Base-by-base conservation (phyloP, 2,797 vertebrate species). In the Pangasius djambal region DNA sequence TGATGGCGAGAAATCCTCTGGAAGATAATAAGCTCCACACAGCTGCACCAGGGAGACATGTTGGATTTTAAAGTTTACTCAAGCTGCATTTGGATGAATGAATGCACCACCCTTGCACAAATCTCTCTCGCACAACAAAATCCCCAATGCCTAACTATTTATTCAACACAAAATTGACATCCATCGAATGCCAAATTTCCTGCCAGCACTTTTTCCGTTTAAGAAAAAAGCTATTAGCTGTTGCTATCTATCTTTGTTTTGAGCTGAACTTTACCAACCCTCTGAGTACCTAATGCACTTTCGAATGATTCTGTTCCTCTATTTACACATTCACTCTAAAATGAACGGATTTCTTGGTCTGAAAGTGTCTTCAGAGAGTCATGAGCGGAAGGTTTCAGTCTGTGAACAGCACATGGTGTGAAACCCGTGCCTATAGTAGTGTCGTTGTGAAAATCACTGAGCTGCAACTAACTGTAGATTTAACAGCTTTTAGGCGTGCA, bases 61-160 rank as follows among this genome's bases (percentile, higher is more conserved):
- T 65, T 65, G 82, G 82, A 84, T 88, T 84, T 31, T 72, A 78
- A 34, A 69, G 72, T 75, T 28, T 67, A 55, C 72, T 40, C 82
- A 78, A 69, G 44, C 59, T 77, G 75, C 63, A 37, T 72, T 74
- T 88, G 82, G 22, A 65, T 55, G 70, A 78, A 67, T 67, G 28
- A 67, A 84, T 84, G 61, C 61, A 84, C 61, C 37, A 63, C n/a
- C 31, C 81, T 83, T 28, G 59, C 37, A 28, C 59, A 63, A 83
- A 65, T 83, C 81, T 48, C 10, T 15, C 12, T 15, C 37, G 48
- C 55, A 40, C 48, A 79, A 57, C 52, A 15, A 25, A 83, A 65
- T 65, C 25, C 37, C 25, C 3, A 83, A 44, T 65, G 31, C 22
- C 15, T 82, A 59, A 25, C 22, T 28, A n/a, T 48, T 65, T 65